These are phyloP conservation scores for Saccostrea cuccullata DNA, from an alignment of 1,140 invertebrate genomes.

Conservation along the genomic window DNA sequence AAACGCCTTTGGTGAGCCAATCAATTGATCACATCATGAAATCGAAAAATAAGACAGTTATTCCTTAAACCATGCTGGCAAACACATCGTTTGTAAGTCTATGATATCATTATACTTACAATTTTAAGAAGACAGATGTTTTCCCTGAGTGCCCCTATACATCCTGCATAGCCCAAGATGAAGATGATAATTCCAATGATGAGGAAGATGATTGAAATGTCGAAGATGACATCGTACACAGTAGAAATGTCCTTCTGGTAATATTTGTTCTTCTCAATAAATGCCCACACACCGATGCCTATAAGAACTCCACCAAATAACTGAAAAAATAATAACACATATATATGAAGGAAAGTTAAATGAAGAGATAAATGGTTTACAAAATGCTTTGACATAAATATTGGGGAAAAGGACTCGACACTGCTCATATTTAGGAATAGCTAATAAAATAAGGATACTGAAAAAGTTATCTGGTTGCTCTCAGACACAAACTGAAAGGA, in stretches of 20 bases:
- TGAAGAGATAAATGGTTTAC: too few species aligned
- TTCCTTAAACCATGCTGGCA: too few species aligned
- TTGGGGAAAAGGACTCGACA: too few species aligned
- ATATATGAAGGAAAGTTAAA: not conserved
- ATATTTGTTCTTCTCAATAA: conserved; percentile 93
- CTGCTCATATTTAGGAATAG: too few species aligned
- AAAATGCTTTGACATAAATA: too few species aligned
- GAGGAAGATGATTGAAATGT: conserved; percentile 93
- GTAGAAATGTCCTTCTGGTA: conserved; percentile 87
- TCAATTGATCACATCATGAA: too few species aligned
- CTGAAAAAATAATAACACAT: conserved; percentile 78
- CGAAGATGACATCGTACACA: conserved; percentile 93
- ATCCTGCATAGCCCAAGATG: conserved; percentile 93
- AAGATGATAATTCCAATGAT: conserved; percentile 92
- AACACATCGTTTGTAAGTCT: not conserved
- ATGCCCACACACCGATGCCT: conserved; percentile 92
- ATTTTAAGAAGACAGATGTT: conserved; percentile 95
- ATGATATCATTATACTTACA: conserved; percentile 83
- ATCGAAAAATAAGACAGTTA: too few species aligned
- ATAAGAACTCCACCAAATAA: conserved; percentile 92
- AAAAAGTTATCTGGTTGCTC: too few species aligned
- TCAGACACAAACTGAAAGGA: too few species aligned
- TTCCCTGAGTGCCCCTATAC: conserved; percentile 93
- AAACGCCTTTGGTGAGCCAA: too few species aligned
- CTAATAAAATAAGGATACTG: too few species aligned